Conservation (phyloP, 1,140 invertebrate genomes). For the Venturia canescens region DNA sequence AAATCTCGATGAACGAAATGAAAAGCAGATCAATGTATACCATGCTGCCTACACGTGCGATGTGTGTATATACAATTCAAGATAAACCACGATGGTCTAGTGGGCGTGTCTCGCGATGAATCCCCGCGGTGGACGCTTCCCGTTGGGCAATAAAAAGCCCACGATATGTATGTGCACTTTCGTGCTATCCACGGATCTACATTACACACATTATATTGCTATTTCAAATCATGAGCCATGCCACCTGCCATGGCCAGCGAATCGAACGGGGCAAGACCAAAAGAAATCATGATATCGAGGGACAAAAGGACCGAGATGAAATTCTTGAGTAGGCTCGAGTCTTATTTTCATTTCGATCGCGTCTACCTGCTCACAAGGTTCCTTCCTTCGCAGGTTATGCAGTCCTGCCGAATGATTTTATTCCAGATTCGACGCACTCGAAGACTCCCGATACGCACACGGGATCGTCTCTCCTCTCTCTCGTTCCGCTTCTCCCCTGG, state of each 20-base stretch:
- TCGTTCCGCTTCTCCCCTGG: not conserved
- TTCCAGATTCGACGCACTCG: slow-evolving; percentile 44
- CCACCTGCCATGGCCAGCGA: not conserved
- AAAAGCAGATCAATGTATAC: slow-evolving; percentile 17
- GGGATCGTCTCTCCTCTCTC: not conserved
- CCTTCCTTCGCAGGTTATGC: not conserved
- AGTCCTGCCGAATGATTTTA: slow-evolving; percentile 47
- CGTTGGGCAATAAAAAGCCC: slow-evolving; percentile 21
- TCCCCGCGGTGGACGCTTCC: slow-evolving; percentile 26
- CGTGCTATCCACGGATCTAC: not conserved
- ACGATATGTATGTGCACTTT: not conserved
- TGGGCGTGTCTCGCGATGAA: slow-evolving; percentile 37
- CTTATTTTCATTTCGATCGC: slow-evolving; percentile 45
- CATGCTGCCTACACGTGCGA: not conserved
- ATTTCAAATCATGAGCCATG: slow-evolving; percentile 23
- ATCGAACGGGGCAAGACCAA: not conserved
- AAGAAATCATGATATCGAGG: not conserved
- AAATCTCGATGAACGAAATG: slow-evolving; percentile 42
- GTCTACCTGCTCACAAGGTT: slow-evolving; percentile 34
- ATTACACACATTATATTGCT: not conserved
- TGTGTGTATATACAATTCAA: not conserved
- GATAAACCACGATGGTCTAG: slow-evolving; percentile 12
- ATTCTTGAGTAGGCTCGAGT: not conserved
- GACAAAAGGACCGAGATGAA: not conserved
- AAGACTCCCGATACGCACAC: slow-evolving; percentile 43